These are phyloP conservation scores for Wiebesia pumilae DNA, from an alignment of 1,140 invertebrate genomes.

Conservation along the genomic window DNA sequence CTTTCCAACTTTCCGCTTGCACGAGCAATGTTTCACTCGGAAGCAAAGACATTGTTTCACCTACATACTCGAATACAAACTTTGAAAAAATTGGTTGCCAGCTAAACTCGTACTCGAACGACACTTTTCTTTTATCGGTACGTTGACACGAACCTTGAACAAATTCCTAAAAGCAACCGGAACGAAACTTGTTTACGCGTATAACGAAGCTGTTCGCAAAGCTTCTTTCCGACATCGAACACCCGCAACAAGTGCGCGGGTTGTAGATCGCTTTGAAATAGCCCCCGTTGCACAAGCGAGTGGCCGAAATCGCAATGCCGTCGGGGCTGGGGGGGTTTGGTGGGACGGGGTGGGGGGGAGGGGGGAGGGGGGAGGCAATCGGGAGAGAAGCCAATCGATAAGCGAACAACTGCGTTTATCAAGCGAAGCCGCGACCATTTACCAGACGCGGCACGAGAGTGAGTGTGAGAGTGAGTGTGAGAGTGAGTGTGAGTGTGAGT, in stretches of 20 bases:
- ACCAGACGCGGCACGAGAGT: too few relatives aligned
- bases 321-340: too few relatives aligned
- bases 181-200: neutral
- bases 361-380: too few relatives aligned
- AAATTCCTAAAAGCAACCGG: neutral
- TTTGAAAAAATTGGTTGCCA: too few relatives aligned
- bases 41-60: neutral
- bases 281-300: too few relatives aligned
- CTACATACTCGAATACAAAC: neutral
- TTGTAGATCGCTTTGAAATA: neutral
- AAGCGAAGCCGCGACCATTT: too few relatives aligned
- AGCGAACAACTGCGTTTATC: too few relatives aligned
- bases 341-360: too few relatives aligned
- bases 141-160: constrained; percentile 25
- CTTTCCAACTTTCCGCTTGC: neutral
- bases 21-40: neutral
- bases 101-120: neutral
- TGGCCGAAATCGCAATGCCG: too few relatives aligned
- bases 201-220: neutral
- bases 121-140: neutral
- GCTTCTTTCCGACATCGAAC: neutral
- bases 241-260: neutral
- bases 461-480: too few relatives aligned
- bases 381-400: too few relatives aligned
- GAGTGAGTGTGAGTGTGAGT: too few relatives aligned